Base-by-base conservation (phyloP, 1,140 invertebrate genomes). In the Apis cerana region DNA sequence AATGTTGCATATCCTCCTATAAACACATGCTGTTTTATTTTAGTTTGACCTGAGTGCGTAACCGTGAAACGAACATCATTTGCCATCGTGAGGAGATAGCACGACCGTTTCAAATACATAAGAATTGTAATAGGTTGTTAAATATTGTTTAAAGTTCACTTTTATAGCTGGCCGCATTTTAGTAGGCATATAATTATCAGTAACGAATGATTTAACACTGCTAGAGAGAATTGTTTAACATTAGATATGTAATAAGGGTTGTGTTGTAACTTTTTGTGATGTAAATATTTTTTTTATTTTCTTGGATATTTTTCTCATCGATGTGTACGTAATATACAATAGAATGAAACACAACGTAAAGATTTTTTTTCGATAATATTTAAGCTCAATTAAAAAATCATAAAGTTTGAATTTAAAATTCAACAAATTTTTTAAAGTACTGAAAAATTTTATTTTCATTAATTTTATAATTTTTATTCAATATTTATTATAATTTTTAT, bases 1-100 rank as follows among this genome's bases (percentile, higher is more conserved):
- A 91, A 91, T 86, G 85, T 87, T 89, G 43, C 56, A 83, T 81
- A 67, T 75, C 80, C 69, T 72, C 70, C 81, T 54, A 70, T 84
- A 84, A 77, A 75, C 82, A 52, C 52, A 33, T 13, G 17, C n/a
- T 15, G 15, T 56, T 72, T 68, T 17, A 56, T 65, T 69, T 64
- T 23, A 68, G n/a, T 52, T 43, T 61, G 48, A 69, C 59, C 56
- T 15, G 19, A 1, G 1, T 8, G 10, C 21, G 13, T 19, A 19
- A 59, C 12, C 12, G 33, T 74, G 19, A 58, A 43, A 64, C 0
- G 27, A 33, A 33, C 19, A 7, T n/a, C 15, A 21, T 59, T 12
- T 59, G 54, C 21, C 23, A 48, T 48, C 12, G 7, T n/a, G 11
- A 43, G 33, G 4, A 43, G 33, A 33, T 33, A 2, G 2, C n/a